phyloP scores from a whole-genome alignment of 2,797 vertebrate genomes.

The Hippopotamyrus pictus region DNA sequence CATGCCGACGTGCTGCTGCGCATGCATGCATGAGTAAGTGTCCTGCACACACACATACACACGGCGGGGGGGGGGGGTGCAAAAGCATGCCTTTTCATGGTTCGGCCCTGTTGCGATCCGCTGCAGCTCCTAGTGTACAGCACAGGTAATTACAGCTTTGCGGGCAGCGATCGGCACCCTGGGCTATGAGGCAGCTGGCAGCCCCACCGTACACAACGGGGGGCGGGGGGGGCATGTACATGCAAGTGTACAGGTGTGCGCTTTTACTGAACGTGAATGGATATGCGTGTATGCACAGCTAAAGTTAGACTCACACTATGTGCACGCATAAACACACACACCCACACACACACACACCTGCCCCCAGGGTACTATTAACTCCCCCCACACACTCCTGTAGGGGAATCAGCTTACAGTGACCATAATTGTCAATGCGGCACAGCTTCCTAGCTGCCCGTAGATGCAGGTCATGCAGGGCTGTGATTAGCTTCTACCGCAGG shows the following conservation, averaged over 20 bases:
- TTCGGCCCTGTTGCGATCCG: conserved; percentile 63
- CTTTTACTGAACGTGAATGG: not conserved
- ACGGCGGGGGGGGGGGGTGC: conserved; percentile 26
- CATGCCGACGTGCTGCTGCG: not conserved
- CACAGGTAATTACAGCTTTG: conserved; percentile 70
- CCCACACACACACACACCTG: not conserved
- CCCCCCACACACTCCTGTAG: not conserved
- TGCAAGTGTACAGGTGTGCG: not conserved
- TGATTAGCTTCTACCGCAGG: not conserved
- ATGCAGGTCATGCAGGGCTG: not conserved
- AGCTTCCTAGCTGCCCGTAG: not conserved
- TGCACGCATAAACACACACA: not conserved
- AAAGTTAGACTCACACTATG: not conserved
- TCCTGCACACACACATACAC: conserved; percentile 19
- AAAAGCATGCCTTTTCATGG: conserved; percentile 61
- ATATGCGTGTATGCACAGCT: not conserved
- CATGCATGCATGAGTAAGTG: not conserved
- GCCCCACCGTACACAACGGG: conserved; percentile 31
- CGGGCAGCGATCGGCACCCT: conserved; percentile 67
- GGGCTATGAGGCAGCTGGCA: conserved; percentile 64
- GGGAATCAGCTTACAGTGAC: not conserved
- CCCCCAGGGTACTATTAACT: not conserved
- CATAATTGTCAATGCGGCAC: not conserved
- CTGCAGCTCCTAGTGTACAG: conserved; percentile 70
- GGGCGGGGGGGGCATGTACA: not conserved